Evolutionary conservation across 2,113 vertebrate genomes (phyloP).

Genomic region (Dendrocopos noguchii): DNA sequence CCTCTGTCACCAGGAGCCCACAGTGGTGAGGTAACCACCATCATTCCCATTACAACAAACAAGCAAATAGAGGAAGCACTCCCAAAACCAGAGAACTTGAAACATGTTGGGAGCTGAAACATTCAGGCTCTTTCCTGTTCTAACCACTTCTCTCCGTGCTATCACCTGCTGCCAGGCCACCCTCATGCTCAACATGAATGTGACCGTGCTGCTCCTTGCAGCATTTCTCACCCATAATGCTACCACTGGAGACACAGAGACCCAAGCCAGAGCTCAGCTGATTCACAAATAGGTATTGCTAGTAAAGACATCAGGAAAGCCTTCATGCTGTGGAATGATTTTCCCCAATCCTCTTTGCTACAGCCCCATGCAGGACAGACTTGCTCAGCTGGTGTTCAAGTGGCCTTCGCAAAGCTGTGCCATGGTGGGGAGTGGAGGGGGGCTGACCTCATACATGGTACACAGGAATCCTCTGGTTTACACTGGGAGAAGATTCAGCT

Average conservation of each 20-base stretch:
- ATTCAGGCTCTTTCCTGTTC: not conserved
- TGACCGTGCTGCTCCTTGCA: not conserved
- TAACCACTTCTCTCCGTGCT: not conserved
- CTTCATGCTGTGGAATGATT: not conserved
- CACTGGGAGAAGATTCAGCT: not conserved
- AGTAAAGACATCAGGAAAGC: conserved; percentile 5
- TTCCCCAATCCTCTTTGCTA: not conserved
- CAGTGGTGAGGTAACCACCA: not conserved
- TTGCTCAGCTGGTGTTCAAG: not conserved
- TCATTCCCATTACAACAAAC: not conserved
- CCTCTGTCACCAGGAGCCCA: not conserved
- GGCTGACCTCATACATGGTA: not conserved
- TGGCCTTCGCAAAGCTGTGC: not conserved
- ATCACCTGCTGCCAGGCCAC: not conserved
- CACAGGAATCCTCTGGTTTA: not conserved
- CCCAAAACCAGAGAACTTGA: not conserved
- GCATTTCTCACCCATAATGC: not conserved
- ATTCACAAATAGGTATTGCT: not conserved
- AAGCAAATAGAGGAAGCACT: not conserved
- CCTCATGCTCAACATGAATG: not conserved
- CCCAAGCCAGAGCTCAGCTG: not conserved
- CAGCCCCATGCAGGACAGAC: not conserved
- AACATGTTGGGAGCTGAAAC: fast-evolving
- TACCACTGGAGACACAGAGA: not conserved
- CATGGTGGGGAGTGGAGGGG: not conserved